Percentiles rank a stretch among this genome's conserved stretches.
These are phyloP conservation scores for Leptopterna dolabrata DNA, from an alignment of 2,888 invertebrate species.

Conservation along the genomic window DNA sequence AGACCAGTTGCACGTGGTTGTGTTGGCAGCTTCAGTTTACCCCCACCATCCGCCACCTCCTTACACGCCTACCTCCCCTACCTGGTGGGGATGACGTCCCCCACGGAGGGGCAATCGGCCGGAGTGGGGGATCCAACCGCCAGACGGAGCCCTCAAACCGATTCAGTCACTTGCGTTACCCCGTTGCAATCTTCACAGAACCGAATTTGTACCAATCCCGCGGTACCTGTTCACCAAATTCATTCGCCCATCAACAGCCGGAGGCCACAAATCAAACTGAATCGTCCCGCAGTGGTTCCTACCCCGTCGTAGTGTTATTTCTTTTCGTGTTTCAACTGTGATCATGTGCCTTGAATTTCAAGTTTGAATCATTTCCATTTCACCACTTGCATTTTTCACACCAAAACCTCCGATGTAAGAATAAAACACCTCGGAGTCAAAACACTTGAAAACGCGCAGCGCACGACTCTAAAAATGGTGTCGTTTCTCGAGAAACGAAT, in stretches of 20 bases:
- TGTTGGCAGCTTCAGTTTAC: slow-evolving; percentile 26
- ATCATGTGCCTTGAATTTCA: slow-evolving; percentile 38
- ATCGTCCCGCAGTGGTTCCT: neutral
- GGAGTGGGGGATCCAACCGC: slow-evolving; percentile 28
- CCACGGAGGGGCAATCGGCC: neutral
- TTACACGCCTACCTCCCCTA: neutral
- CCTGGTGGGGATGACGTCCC: neutral
- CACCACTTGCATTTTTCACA: neutral
- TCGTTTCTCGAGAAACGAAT: neutral
- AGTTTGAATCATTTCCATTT: neutral
- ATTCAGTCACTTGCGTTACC: slow-evolving; percentile 46
- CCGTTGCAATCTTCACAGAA: neutral
- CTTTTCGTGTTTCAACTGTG: slow-evolving; percentile 48
- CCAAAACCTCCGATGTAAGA: neutral
- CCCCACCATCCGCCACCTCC: neutral
- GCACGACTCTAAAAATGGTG: neutral
- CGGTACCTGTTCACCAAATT: neutral
- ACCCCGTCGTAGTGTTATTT: neutral
- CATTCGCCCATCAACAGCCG: neutral
- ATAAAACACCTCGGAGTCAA: neutral
- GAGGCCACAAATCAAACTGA: neutral
- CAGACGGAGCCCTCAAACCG: slow-evolving; percentile 32
- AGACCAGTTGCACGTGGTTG: slow-evolving; percentile 53
- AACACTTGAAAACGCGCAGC: too few relatives aligned
- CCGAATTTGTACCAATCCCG: neutral